These are phyloP conservation scores for Rhodophaea formosa DNA, from an alignment of 2,888 invertebrate species.

Conservation along the genomic window DNA sequence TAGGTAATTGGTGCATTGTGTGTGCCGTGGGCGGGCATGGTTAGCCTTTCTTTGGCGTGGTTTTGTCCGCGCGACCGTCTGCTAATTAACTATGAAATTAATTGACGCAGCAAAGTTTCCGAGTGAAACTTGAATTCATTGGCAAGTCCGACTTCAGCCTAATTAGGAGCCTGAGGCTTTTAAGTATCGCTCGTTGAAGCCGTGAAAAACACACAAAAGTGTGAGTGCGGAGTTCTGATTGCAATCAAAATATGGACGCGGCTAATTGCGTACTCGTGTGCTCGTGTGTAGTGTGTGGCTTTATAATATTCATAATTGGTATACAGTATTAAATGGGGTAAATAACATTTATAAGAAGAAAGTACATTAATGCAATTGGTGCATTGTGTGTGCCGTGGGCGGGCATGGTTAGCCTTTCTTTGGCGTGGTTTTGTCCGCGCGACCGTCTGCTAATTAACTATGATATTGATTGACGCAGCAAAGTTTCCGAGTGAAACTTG, in stretches of 20 bases:
- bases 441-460: slow-evolving; percentile 77
- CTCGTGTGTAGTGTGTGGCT: too few species aligned
- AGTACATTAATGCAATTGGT: slow-evolving; percentile 76
- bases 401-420: slow-evolving; percentile 77
- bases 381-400: slow-evolving; percentile 70
- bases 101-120: slow-evolving; percentile 81
- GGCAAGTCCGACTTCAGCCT: slow-evolving; percentile 81
- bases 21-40: slow-evolving; percentile 66
- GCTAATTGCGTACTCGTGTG: slow-evolving; percentile 43
- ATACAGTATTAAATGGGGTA: too few species aligned
- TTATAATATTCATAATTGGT: too few species aligned
- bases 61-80: slow-evolving; percentile 70
- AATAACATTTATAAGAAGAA: too few species aligned
- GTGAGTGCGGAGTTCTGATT: slow-evolving; percentile 53
- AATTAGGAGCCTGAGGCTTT: slow-evolving; percentile 79
- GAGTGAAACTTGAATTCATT: slow-evolving; percentile 82
- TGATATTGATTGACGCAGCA: slow-evolving; percentile 82
- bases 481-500: slow-evolving; percentile 81
- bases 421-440: slow-evolving; percentile 75
- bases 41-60: slow-evolving; percentile 77
- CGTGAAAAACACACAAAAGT: slow-evolving; percentile 78
- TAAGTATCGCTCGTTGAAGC: slow-evolving; percentile 75
- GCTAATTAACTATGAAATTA: slow-evolving; percentile 82
- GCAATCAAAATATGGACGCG: slow-evolving; percentile 38
- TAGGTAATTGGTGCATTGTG: slow-evolving; percentile 78